Evolutionary conservation across 2,888 invertebrate genomes (phyloP).

Genomic region (Mythimna albipuncta): DNA sequence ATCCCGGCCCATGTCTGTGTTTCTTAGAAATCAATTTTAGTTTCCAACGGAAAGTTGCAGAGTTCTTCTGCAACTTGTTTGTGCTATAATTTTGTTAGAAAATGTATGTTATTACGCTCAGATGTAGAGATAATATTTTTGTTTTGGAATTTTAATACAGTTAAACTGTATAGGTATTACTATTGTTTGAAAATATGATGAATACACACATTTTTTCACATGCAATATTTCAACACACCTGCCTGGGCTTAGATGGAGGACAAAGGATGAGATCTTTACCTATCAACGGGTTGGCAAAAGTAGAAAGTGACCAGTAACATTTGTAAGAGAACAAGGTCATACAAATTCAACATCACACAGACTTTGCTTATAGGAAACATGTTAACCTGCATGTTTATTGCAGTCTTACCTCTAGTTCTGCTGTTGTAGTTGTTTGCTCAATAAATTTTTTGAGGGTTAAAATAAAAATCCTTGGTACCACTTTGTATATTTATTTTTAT

Average conservation of each 20-base stretch:
- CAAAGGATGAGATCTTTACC: too few relatives aligned
- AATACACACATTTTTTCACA: not conserved
- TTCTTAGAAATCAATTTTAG: slow-evolving; percentile 36
- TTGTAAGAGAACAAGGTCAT: not conserved
- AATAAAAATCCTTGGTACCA: too few relatives aligned
- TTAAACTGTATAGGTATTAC: not conserved
- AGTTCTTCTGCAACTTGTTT: slow-evolving; percentile 9
- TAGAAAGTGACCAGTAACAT: not conserved
- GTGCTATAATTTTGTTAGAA: slow-evolving; percentile 2
- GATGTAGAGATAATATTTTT: not conserved
- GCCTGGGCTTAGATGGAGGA: not conserved
- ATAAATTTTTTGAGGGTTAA: too few relatives aligned
- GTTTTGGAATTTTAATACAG: not conserved
- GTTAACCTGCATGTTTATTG: too few relatives aligned
- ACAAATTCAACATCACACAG: not conserved
- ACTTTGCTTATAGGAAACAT: not conserved
- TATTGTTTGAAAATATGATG: not conserved
- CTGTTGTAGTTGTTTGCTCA: too few relatives aligned
- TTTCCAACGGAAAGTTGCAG: slow-evolving; percentile 8
- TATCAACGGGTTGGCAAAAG: not conserved
- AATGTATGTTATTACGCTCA: slow-evolving; percentile 11
- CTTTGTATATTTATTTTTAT: too few relatives aligned
- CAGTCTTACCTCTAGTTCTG: too few relatives aligned
- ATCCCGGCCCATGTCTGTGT: not conserved
- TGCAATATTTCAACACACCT: not conserved